Conservation (phyloP, 1,140 invertebrate genomes). For the Orius laevigatus region DNA sequence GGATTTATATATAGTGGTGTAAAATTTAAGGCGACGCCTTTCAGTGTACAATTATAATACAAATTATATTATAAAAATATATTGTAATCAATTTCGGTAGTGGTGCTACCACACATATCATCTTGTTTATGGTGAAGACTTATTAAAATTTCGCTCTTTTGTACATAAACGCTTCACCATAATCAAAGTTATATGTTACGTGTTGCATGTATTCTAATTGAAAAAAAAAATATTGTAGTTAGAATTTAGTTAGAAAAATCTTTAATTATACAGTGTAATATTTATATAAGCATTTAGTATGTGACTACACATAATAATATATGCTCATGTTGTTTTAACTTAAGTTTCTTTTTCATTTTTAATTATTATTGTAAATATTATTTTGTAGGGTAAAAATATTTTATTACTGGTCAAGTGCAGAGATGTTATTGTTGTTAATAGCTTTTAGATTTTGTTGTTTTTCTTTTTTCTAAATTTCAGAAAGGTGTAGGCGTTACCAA, state of each 20-base stretch:
- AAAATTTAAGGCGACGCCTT: slow-evolving; percentile 1
- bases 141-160: slow-evolving; percentile 6
- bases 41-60: slow-evolving; percentile 11
- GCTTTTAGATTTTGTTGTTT: background rate
- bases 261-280: slow-evolving; percentile 14
- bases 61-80: slow-evolving; percentile 3
- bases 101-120: slow-evolving; percentile 10
- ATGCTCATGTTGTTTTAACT: slow-evolving; percentile 11
- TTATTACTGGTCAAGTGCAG: no score
- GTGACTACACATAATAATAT: slow-evolving; percentile 9
- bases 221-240: slow-evolving; percentile 16
- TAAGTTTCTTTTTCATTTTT: background rate
- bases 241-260: slow-evolving; percentile 16
- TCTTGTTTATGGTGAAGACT: slow-evolving; percentile 15
- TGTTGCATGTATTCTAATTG: background rate
- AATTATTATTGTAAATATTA: background rate
- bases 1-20: slow-evolving; percentile 6
- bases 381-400: background rate
- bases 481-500: slow-evolving; percentile 9
- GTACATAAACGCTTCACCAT: slow-evolving; percentile 10
- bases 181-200: slow-evolving; percentile 15
- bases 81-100: slow-evolving; percentile 4
- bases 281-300: slow-evolving; percentile 11
- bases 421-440: background rate
- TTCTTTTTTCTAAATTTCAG: background rate